Conservation (phyloP, 2,888 invertebrate genomes). For the Arenicola marina region DNA sequence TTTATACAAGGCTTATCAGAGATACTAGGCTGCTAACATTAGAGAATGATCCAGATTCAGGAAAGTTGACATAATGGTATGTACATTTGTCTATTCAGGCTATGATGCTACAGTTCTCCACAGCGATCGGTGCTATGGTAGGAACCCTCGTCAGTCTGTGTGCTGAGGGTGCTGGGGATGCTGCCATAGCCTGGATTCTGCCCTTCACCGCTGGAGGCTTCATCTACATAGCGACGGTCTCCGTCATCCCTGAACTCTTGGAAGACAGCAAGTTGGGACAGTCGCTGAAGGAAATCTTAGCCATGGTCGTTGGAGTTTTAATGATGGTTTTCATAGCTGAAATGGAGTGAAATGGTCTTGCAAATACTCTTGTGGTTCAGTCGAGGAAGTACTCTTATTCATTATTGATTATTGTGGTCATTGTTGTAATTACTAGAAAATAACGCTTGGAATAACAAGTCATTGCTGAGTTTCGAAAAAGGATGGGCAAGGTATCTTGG, state of each 20-base stretch:
- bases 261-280: conserved; percentile 86
- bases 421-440: no score
- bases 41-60: no score
- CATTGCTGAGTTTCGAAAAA: no score
- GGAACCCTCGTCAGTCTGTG: conserved; percentile 89
- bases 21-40: no score
- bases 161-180: conserved; percentile 71
- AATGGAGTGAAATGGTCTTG: conserved; percentile 66
- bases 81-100: no score
- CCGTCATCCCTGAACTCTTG: conserved; percentile 95
- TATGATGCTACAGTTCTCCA: conserved; percentile 89
- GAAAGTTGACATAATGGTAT: no score
- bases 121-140: conserved; percentile 91
- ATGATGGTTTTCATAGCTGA: conserved; percentile 95
- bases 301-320: conserved; percentile 85
- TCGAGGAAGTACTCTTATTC: no score
- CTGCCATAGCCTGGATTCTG: conserved; percentile 74
- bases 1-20: no score
- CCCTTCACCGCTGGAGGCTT: conserved; percentile 99
- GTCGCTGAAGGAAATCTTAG: conserved; percentile 86
- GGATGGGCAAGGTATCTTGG: no score
- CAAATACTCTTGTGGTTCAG: no score
- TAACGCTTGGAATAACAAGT: no score
- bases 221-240: conserved; percentile 99
- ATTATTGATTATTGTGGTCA: no score